phyloP scores from a whole-genome alignment of 2,113 vertebrate genomes.

The Toxotes chatareus region DNA sequence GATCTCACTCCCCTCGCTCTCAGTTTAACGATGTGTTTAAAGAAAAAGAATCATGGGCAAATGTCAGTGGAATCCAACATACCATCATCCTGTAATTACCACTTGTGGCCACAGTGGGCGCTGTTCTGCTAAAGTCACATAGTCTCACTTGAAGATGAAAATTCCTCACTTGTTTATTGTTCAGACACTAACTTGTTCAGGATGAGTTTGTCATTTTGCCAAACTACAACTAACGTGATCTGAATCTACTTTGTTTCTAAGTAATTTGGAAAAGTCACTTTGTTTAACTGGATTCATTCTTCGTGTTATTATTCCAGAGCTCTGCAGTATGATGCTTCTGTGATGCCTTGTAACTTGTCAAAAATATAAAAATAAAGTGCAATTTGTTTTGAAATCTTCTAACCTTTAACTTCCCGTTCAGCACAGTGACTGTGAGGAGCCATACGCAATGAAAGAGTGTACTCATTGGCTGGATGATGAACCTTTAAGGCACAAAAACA shows the following conservation, averaged over 20 bases:
- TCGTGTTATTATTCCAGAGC: not conserved
- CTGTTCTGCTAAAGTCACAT: not conserved
- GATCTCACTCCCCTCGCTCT: not conserved
- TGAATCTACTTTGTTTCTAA: not conserved
- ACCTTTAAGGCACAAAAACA: too few species aligned
- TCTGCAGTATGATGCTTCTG: slow-evolving; percentile 18
- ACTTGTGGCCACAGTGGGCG: not conserved
- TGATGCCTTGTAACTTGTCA: slow-evolving; percentile 26
- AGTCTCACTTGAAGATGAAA: not conserved
- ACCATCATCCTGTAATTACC: not conserved
- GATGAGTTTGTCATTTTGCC: not conserved
- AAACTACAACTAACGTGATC: not conserved
- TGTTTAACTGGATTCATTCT: not conserved
- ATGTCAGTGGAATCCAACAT: not conserved
- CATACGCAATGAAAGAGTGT: not conserved
- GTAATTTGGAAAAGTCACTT: not conserved
- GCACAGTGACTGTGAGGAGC: not conserved
- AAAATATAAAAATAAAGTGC: slow-evolving; percentile 79
- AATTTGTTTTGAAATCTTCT: slow-evolving; percentile 42
- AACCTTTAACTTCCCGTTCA: not conserved
- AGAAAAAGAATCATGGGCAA: not conserved
- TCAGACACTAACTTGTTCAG: not conserved
- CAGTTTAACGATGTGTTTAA: too few species aligned
- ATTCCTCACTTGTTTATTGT: not conserved
- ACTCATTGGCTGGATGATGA: not conserved